A percentile compares a stretch with the other conserved stretches of the same genome.
Conservation (phyloP, 2,113 vertebrate species). For the Danionella cerebrum region DNA sequence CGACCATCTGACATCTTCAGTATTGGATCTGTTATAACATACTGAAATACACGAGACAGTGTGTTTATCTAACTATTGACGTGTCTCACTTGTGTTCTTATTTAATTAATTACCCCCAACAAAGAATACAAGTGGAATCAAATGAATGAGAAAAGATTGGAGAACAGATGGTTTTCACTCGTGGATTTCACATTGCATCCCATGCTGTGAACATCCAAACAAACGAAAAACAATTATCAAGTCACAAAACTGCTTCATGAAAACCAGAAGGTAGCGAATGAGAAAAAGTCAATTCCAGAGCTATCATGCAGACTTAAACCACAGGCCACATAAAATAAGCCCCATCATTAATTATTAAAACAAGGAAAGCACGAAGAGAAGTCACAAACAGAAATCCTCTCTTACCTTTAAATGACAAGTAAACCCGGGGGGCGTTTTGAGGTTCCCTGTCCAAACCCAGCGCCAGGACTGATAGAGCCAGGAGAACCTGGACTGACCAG, state of each 20-base stretch:
- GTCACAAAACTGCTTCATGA: slow-evolving; percentile 29
- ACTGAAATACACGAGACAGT: not conserved
- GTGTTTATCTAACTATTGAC: not conserved
- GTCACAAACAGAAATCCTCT: not conserved
- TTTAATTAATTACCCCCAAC: slow-evolving; percentile 48
- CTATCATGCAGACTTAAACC: not conserved
- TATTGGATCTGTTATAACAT: not conserved
- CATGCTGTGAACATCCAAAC: slow-evolving; percentile 35
- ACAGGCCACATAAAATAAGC: not conserved
- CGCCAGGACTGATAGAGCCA: slow-evolving; percentile 49
- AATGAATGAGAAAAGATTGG: slow-evolving; percentile 48
- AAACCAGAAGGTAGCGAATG: not conserved
- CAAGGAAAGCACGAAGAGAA: not conserved
- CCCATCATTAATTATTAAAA: not conserved
- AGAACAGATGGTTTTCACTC: slow-evolving; percentile 39
- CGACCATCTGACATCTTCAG: not conserved
- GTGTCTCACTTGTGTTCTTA: slow-evolving; percentile 17
- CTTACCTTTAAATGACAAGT: slow-evolving; percentile 72
- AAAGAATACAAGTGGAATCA: slow-evolving; percentile 43
- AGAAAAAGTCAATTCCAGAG: not conserved
- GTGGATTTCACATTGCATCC: too few species aligned
- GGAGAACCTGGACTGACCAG: slow-evolving; percentile 52
- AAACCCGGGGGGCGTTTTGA: slow-evolving; percentile 63
- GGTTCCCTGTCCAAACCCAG: slow-evolving; percentile 53
- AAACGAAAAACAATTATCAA: slow-evolving; percentile 30